These are phyloP conservation scores for Poicephalus meyeri DNA, from an alignment of 2,113 vertebrate genomes.

Conservation along the genomic window DNA sequence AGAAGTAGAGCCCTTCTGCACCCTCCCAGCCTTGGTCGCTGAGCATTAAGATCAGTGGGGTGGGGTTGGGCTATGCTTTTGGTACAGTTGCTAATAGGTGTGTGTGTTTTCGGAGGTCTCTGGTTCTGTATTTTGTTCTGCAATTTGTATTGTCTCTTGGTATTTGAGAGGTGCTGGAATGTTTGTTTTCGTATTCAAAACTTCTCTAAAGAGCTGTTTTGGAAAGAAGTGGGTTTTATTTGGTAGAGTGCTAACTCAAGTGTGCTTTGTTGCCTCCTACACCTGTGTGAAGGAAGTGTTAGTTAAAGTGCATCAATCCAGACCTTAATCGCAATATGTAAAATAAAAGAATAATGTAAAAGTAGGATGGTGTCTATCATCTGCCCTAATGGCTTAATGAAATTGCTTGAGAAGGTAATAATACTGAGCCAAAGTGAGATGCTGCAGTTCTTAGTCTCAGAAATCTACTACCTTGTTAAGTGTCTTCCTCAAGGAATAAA, in stretches of 20 bases:
- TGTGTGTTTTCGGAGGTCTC: rapidly evolving
- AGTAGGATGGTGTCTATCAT: background rate
- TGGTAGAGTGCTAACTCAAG: background rate
- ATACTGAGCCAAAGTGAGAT: background rate
- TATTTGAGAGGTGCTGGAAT: rapidly evolving
- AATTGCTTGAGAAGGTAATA: background rate
- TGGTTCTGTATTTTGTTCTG: background rate
- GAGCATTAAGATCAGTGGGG: rapidly evolving
- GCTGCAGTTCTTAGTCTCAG: background rate
- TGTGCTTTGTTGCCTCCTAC: background rate
- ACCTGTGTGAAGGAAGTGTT: background rate
- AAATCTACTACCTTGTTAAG: background rate
- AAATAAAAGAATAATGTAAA: background rate
- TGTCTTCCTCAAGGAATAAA: background rate
- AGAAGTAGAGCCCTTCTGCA: rapidly evolving
- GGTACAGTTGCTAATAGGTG: rapidly evolving
- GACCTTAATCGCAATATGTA: background rate
- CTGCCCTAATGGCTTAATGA: background rate
- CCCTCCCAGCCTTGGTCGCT: background rate
- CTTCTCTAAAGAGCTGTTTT: background rate
- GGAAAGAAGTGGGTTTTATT: background rate
- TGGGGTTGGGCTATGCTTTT: rapidly evolving
- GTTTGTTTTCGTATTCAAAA: background rate
- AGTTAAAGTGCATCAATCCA: background rate
- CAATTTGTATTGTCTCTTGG: background rate